Evolutionary conservation across 2,113 vertebrate species (phyloP).

Genomic region (Muscicapa adusta): DNA sequence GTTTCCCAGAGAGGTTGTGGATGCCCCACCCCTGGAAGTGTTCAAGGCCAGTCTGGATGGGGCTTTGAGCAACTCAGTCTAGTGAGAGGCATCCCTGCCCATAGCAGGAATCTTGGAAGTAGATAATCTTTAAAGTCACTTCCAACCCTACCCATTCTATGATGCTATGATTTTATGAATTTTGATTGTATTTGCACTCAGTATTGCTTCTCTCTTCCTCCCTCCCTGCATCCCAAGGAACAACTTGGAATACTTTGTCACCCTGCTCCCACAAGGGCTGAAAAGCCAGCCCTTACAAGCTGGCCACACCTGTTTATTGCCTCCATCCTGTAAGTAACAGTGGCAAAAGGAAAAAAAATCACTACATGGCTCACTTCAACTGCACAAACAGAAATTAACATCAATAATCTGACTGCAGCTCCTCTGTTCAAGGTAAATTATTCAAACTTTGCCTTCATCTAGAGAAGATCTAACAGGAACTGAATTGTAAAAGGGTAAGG

Average conservation of each 20-base stretch:
- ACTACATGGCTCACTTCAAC: background rate
- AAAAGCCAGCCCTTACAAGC: background rate
- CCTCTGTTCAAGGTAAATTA: background rate
- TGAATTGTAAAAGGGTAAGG: background rate
- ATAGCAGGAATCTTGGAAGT: background rate
- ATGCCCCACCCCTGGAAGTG: background rate
- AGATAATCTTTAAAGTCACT: background rate
- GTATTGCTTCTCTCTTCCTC: background rate
- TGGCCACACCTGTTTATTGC: background rate
- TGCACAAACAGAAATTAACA: background rate
- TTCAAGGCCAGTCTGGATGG: background rate
- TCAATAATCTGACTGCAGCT: background rate
- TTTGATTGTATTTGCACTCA: background rate
- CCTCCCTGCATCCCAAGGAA: accelerated
- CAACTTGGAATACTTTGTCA: background rate
- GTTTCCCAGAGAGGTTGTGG: background rate
- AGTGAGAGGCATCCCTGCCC: background rate
- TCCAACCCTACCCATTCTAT: background rate
- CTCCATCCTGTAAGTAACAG: background rate
- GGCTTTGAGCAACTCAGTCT: background rate
- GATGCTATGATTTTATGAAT: background rate
- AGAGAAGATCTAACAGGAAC: background rate
- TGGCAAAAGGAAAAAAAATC: background rate
- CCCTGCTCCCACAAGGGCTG: background rate
- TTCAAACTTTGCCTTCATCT: background rate